Evolutionary conservation across 2,797 vertebrate genomes (phyloP).

Genomic region (Rallus crepitans): DNA sequence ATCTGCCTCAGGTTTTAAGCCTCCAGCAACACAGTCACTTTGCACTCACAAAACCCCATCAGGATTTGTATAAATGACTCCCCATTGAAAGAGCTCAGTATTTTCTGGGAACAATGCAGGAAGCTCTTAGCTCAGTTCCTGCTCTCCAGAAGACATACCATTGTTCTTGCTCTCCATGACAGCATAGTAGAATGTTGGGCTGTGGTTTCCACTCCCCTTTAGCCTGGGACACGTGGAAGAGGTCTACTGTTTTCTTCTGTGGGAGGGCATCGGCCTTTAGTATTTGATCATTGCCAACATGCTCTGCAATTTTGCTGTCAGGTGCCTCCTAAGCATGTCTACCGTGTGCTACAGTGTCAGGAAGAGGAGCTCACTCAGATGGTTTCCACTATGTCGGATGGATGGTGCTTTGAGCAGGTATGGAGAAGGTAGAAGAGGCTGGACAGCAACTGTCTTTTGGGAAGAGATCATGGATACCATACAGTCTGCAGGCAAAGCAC

Average conservation of each 20-base stretch:
- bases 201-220: background rate
- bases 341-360: constrained; percentile 87
- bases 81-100: background rate
- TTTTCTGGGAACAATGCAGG: background rate
- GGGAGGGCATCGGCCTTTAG: background rate
- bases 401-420: constrained; percentile 83
- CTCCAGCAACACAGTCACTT: background rate
- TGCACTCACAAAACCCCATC: background rate
- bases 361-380: constrained; percentile 99
- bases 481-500: background rate
- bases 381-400: constrained; percentile 99
- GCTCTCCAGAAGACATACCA: background rate
- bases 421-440: background rate
- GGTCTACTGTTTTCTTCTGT: background rate
- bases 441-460: background rate
- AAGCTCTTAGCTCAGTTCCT: background rate
- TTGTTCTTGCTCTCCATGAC: background rate
- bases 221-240: background rate
- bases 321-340: constrained; percentile 88
- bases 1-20: background rate
- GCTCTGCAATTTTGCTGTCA: constrained; percentile 64
- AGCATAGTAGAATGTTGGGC: background rate
- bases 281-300: background rate
- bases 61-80: background rate
- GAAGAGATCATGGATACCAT: background rate